Evolutionary conservation across 30 jellyfish, hydroid and myxozoan species (phyloP), one percentile per base, ranked within the genome.

Genomic region (Aurelia sp.): DNA sequence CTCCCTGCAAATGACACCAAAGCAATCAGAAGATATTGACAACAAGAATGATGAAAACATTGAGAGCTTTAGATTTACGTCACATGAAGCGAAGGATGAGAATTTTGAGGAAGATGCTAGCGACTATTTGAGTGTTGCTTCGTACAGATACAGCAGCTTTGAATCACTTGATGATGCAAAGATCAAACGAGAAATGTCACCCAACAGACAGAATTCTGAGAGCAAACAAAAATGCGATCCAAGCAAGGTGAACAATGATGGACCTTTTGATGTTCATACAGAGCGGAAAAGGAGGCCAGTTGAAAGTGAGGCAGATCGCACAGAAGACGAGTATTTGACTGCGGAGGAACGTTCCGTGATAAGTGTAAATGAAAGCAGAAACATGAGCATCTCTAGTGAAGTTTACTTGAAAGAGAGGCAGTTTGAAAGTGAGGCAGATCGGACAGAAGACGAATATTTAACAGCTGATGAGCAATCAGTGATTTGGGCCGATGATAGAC

Each of bases 321-420:
- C 91, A 8, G 91, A 84, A 59, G 93, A 84, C 31, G 87, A 84
- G 13, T 73, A 84, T 60, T 16, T 51, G 47, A 84, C 87, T 15
- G 84, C 87, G 11, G 93, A 84, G 62, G 87, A 84, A 17, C 87
- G 73, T n/a, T 76, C 78, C 11, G 68, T 15, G 13, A 44, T 76
- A 4, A 64, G 75, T 23, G 62, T 18, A 10, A 59, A 30, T 13
- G 69, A 59, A 21, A 18, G 69, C 31, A 59, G 69, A 9, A 44
- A 44, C 15, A 44, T 44, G 55, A 44, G 55, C 55, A 44, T 44
- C 10, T 44, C 55, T 44, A 44, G 15, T 7, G 55, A 44, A 10
- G 10, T 44, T 44, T 12, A 44, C 8, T 5, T 10, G 62, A 44
- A 12, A 41, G 53, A 70, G 48, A 20, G 53, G 13, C 58, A 11